Percentiles rank a stretch among this genome's conserved stretches.
Evolutionary conservation across 92 coral and sea anemone species (phyloP).

Genomic region (Phenganax marumi): DNA sequence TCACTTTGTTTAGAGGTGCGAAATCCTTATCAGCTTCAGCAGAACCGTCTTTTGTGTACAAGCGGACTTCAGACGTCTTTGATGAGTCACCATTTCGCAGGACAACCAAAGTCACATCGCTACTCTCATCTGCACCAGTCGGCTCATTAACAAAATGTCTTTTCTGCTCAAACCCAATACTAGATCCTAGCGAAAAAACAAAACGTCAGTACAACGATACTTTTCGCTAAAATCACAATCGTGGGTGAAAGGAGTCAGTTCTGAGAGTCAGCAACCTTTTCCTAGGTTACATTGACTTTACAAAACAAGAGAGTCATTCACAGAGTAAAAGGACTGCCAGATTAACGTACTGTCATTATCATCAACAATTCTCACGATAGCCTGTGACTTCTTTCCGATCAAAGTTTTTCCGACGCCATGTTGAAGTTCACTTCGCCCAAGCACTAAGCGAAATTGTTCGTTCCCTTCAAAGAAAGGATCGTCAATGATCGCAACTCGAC

Average conservation of each 20-base stretch:
- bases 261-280: too few species aligned
- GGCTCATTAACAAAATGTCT: slow-evolving; percentile 76
- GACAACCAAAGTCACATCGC: slow-evolving; percentile 58
- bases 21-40: slow-evolving; percentile 85
- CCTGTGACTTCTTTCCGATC: slow-evolving; percentile 67
- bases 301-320: not conserved
- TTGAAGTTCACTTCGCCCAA: slow-evolving; percentile 52
- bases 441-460: slow-evolving; percentile 69
- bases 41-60: slow-evolving; percentile 87
- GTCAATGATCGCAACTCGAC: slow-evolving; percentile 67
- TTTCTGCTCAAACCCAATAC: slow-evolving; percentile 65
- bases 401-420: slow-evolving; percentile 44
- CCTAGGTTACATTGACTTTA: too few species aligned
- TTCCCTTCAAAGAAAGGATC: slow-evolving; percentile 69
- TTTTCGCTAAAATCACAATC: not conserved
- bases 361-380: slow-evolving; percentile 67
- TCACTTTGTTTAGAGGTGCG: slow-evolving; percentile 76
- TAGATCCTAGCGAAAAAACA: slow-evolving; percentile 60
- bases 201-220: not conserved
- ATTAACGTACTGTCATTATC: slow-evolving; percentile 72
- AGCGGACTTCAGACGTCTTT: slow-evolving; percentile 63
- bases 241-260: too few species aligned
- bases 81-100: slow-evolving; percentile 78
- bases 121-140: slow-evolving; percentile 35
- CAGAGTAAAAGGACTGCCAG: not conserved